Evolutionary conservation across 1,140 invertebrate species (phyloP).

Genomic region (Hormaphis cornu): DNA sequence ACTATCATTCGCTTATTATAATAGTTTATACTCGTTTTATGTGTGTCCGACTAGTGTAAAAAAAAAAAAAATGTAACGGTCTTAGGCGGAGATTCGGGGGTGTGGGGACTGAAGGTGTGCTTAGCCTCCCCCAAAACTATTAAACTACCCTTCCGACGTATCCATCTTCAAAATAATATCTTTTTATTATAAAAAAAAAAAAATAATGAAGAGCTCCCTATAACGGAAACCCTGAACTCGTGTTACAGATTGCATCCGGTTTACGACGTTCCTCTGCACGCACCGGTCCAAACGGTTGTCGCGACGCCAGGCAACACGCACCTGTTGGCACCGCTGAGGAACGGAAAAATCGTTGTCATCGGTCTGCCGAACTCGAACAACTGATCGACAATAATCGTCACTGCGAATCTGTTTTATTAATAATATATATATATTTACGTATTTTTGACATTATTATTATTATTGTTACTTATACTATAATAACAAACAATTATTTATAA

Average conservation of each 20-base stretch:
- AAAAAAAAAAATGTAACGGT: no score
- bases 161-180: no score
- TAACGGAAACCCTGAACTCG: neutral
- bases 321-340: constrained; percentile 50
- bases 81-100: no score
- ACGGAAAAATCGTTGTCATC: constrained; percentile 54
- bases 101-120: no score
- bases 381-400: neutral
- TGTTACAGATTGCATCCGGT: constrained; percentile 44
- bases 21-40: no score
- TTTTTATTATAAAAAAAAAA: no score
- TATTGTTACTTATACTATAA: neutral
- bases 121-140: no score
- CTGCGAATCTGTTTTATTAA: neutral
- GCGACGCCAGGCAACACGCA: constrained; percentile 52
- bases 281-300: constrained; percentile 50
- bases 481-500: no score
- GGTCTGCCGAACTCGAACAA: constrained; percentile 34
- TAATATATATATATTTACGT: neutral
- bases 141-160: no score
- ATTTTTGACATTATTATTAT: neutral
- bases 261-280: constrained; percentile 49
- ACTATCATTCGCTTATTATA: no score
- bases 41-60: no score
- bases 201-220: no score